A percentile compares a stretch with the other conserved stretches of the same genome.
phyloP scores from a whole-genome alignment of 2,888 invertebrate genomes.

The Stenolophus ochropezus region DNA sequence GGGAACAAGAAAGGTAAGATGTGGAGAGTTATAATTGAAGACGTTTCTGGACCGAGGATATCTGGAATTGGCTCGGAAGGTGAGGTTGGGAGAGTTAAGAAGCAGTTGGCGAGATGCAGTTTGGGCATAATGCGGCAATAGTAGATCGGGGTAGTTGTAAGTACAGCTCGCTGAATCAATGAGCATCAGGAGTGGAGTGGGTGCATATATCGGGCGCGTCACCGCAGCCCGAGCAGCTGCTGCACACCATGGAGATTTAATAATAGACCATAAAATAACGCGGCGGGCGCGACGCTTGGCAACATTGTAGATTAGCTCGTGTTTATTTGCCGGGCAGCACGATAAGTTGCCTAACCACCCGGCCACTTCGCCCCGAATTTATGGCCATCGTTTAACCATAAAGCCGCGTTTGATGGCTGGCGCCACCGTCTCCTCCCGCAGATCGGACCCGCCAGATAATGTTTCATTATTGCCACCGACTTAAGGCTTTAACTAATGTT shows the following conservation, averaged over 20 bases:
- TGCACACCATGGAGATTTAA: conserved; percentile 57
- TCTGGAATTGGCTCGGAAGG: too few species aligned
- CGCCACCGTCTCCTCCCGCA: conserved; percentile 59
- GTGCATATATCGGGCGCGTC: conserved; percentile 46
- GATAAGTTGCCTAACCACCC: conserved; percentile 68
- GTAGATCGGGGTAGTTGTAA: conserved; percentile 10
- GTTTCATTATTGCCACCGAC: conserved; percentile 58
- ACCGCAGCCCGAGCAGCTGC: conserved; percentile 51
- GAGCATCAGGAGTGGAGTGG: conserved; percentile 8
- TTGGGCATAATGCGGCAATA: neutral
- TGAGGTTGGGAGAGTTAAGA: neutral
- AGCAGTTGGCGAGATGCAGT: neutral
- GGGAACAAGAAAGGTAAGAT: too few species aligned
- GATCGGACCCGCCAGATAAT: conserved; percentile 56
- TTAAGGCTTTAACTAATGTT: conserved; percentile 60
- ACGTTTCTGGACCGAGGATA: too few species aligned
- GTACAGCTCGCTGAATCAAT: conserved; percentile 18
- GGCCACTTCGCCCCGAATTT: conserved; percentile 65
- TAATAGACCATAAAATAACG: conserved; percentile 60
- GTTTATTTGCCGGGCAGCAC: conserved; percentile 69
- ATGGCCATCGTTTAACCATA: conserved; percentile 67
- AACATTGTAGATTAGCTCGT: conserved; percentile 71
- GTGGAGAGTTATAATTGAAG: too few species aligned
- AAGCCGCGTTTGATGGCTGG: conserved; percentile 67
- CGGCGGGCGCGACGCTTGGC: conserved; percentile 60